Evolutionary conservation across 2,797 vertebrate species (phyloP).

Genomic region (Peromyscus nudipes): DNA sequence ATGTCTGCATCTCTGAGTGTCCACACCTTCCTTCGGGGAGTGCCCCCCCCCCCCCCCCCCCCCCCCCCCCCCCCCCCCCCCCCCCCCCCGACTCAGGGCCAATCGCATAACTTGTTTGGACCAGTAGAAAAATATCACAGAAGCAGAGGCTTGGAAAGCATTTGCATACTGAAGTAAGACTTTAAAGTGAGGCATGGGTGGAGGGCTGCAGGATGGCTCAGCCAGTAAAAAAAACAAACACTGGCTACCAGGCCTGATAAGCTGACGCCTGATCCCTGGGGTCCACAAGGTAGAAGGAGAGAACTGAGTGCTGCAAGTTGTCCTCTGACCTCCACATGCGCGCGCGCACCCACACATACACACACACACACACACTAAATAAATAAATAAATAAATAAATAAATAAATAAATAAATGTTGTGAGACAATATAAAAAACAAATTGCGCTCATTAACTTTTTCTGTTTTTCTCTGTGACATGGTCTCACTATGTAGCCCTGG

Average conservation of each 20-base stretch:
- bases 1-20: neutral
- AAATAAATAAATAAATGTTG: neutral
- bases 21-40: neutral
- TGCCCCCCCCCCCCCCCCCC: neutral
- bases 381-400: too few species aligned
- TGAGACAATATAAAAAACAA: neutral
- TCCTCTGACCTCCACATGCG: neutral
- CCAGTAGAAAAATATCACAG: neutral
- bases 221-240: neutral
- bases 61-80: neutral
- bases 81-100: neutral
- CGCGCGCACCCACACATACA: too few species aligned
- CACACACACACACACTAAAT: too few species aligned
- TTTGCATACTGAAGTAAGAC: neutral
- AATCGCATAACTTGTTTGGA: neutral
- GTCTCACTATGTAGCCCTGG: neutral
- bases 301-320: neutral
- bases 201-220: neutral
- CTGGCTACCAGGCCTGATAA: neutral
- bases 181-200: neutral
- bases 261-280: too few species aligned
- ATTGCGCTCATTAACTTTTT: neutral
- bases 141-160: neutral
- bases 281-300: too few species aligned
- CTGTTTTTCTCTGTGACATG: neutral